Conservation (phyloP, 2,113 vertebrate species). For the Tetrao urogallus region DNA sequence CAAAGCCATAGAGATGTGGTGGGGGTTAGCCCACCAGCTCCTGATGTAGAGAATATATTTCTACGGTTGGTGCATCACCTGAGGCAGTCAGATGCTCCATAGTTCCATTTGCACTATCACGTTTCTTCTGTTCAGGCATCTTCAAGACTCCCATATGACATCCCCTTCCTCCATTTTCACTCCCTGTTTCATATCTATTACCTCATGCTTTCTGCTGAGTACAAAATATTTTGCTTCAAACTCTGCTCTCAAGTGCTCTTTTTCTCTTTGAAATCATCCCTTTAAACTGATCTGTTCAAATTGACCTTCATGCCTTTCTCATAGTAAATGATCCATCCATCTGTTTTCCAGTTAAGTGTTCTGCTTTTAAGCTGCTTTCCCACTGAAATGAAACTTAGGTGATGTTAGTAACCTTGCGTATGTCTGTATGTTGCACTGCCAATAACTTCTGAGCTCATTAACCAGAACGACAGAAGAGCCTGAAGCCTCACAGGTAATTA, state of each 20-base stretch:
- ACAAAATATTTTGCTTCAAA: not conserved
- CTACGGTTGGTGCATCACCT: not conserved
- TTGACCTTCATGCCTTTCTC: not conserved
- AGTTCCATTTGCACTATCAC: not conserved
- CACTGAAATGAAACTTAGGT: not conserved
- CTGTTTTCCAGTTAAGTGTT: not conserved
- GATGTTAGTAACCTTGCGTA: not conserved
- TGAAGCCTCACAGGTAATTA: slow-evolving; percentile 35
- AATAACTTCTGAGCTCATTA: slow-evolving; percentile 40
- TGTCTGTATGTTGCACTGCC: accelerated
- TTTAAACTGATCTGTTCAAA: not conserved
- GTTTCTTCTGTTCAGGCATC: too few relatives aligned
- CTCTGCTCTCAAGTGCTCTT: not conserved
- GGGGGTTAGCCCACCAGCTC: not conserved
- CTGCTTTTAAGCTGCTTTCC: not conserved
- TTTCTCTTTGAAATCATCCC: not conserved
- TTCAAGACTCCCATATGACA: accelerated
- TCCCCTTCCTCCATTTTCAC: not conserved
- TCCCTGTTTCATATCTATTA: not conserved
- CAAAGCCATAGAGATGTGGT: not conserved
- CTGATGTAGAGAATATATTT: not conserved
- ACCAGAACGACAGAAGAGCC: not conserved
- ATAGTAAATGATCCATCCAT: not conserved
- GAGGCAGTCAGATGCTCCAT: not conserved
- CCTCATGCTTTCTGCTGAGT: not conserved